phyloP scores from a whole-genome alignment of 2,797 vertebrate genomes.

The Morus bassanus region DNA sequence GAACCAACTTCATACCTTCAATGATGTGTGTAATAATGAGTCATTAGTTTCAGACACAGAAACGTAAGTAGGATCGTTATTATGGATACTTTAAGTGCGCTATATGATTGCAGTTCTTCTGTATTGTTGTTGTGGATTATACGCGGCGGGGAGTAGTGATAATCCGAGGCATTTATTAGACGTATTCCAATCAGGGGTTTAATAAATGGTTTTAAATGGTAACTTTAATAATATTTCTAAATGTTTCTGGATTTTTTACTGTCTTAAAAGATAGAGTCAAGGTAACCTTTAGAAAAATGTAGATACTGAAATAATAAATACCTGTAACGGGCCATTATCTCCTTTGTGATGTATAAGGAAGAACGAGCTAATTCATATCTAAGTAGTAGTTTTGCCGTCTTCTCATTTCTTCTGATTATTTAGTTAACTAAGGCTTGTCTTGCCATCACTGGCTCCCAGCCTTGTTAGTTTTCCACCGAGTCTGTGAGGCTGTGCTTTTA shows the following conservation, averaged over 20 bases:
- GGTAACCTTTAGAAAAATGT: neutral
- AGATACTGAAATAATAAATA: neutral
- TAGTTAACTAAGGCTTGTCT: neutral
- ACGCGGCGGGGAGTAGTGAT: neutral
- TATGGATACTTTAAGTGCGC: conserved; percentile 15
- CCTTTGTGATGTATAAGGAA: neutral
- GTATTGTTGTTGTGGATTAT: neutral
- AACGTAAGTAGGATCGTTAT: conserved; percentile 86
- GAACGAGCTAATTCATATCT: neutral
- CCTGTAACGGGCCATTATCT: neutral
- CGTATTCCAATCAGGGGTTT: neutral
- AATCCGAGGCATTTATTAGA: neutral
- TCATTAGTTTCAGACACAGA: conserved; percentile 98
- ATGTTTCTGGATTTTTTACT: neutral
- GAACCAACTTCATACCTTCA: conserved; percentile 99
- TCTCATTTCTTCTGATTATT: neutral
- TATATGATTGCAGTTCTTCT: neutral
- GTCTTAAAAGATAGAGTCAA: neutral
- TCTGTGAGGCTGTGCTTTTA: neutral
- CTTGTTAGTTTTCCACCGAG: neutral
- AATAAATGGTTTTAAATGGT: neutral
- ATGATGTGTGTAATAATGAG: conserved; percentile 99
- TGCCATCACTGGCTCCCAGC: neutral
- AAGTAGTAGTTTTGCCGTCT: neutral
- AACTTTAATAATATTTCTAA: neutral